Evolutionary conservation across 2,888 invertebrate genomes (phyloP).

Genomic region (Lochmaea capreae): DNA sequence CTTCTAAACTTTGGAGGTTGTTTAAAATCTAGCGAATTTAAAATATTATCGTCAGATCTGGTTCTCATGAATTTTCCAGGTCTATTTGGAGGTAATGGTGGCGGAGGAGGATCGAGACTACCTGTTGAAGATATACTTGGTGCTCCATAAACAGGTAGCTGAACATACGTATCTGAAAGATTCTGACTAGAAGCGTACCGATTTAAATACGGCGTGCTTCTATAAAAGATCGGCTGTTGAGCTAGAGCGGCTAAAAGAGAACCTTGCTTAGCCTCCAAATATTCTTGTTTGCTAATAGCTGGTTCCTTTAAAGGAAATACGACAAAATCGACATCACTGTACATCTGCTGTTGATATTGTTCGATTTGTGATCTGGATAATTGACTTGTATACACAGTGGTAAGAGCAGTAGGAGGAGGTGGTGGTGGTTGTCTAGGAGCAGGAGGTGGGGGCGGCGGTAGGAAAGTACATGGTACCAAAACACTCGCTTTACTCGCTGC

Average conservation of each 20-base stretch:
- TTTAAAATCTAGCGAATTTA: conserved; percentile 74
- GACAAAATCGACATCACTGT: conserved; percentile 92
- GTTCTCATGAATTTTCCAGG: conserved; percentile 75
- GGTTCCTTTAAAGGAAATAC: conserved; percentile 92
- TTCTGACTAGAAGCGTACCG: conserved; percentile 86
- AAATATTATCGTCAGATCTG: conserved; percentile 84
- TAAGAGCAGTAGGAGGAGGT: conserved; percentile 75
- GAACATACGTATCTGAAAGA: conserved; percentile 80
- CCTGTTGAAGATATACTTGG: conserved; percentile 75
- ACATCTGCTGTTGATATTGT: conserved; percentile 88
- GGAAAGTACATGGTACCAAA: conserved; percentile 66
- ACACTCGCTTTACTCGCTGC: conserved; percentile 69
- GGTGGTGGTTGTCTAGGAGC: conserved; percentile 70
- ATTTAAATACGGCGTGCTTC: conserved; percentile 85
- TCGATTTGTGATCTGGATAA: conserved; percentile 82
- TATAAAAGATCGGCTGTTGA: conserved; percentile 79
- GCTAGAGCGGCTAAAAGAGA: conserved; percentile 76
- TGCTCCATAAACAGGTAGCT: conserved; percentile 77
- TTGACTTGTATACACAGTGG: conserved; percentile 79
- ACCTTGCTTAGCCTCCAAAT: conserved; percentile 88
- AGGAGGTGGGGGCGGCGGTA: conserved; percentile 77
- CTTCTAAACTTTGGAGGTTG: conserved; percentile 69
- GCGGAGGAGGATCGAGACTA: conserved; percentile 74
- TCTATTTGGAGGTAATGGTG: conserved; percentile 73
- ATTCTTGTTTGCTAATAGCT: conserved; percentile 89